Conservation (phyloP, 2,797 vertebrate genomes). For the Gymnopithys bicolor region DNA sequence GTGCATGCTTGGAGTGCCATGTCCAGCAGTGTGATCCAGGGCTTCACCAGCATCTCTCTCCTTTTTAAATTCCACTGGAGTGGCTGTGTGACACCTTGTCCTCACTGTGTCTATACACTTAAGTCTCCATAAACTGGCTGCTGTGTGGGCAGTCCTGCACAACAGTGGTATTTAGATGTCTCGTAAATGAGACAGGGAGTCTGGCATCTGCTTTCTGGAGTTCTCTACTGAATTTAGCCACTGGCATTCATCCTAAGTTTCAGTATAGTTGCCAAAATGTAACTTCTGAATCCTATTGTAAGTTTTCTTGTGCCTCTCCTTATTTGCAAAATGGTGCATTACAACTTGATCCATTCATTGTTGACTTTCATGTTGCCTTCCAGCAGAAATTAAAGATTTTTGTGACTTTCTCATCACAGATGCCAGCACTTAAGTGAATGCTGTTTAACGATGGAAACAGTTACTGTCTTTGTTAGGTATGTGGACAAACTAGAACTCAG, state of each 20-base stretch:
- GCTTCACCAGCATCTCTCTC: not conserved
- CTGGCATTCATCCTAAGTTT: not conserved
- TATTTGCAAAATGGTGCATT: not conserved
- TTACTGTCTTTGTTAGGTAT: not conserved
- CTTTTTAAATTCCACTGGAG: not conserved
- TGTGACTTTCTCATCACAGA: not conserved
- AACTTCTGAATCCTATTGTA: not conserved
- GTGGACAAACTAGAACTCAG: not conserved
- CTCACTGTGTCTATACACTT: not conserved
- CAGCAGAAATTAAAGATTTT: not conserved
- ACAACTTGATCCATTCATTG: not conserved
- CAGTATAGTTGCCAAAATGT: not conserved
- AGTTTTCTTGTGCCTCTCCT: not conserved
- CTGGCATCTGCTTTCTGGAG: not conserved
- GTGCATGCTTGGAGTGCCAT: not conserved
- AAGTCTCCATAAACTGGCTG: not conserved
- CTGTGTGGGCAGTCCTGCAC: not conserved
- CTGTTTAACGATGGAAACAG: not conserved
- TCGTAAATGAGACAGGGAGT: not conserved
- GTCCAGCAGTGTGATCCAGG: not conserved
- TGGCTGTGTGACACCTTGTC: not conserved
- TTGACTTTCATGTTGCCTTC: not conserved
- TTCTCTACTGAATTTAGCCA: not conserved
- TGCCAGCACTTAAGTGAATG: not conserved
- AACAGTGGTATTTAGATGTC: not conserved